Evolutionary conservation across 1,140 invertebrate species (phyloP), one percentile per base, ranked within the genome.

Genomic region (Drosophila ficusphila): DNA sequence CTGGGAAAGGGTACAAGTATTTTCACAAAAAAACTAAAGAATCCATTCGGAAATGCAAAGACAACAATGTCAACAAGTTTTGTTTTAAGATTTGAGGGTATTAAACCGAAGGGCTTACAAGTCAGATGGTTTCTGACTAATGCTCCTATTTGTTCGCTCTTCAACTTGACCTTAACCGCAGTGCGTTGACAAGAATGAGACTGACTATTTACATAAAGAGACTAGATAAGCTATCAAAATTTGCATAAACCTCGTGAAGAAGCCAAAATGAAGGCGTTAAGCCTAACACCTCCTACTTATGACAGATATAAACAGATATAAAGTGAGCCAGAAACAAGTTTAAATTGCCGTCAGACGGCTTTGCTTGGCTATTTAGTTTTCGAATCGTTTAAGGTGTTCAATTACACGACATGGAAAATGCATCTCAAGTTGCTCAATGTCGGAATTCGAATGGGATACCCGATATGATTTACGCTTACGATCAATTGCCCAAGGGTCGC

Each of bases 371-470:
- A 62, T 70, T 51, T 57, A 38, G 11, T 36, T 62, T 62, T 38
- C 41, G 41, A 73, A 68, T 67, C 39, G 21, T 29, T 71, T 70
- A 65, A 52, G 70, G 75, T 83, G 70, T 85, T 85, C 70, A 65
- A 85, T 83, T 83, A 76, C 70, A 57, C 69, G 79, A 85, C 79
- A 75, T 70, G 71, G 56, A 51, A 83, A 76, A 62, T 69, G 72
- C 78, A 82, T 68, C 67, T 68, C 42, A 60, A 51, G 39, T 57
- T 48, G 57, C 61, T 67, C 39, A 38, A 73, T 83, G 70, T 61
- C 53, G 41, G 19, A 34, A 54, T 62, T 39, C n/a, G 18, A 47
- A 78, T 65, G 38, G 46, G 42, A 34, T 34, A 74, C 36, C 49
- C 41, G 47, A 72, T 72, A 72, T 21, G 19, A 61, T 44, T 44